These are phyloP conservation scores for Drosophila ogumai DNA, from an alignment of 1,140 invertebrate genomes.

Conservation along the genomic window DNA sequence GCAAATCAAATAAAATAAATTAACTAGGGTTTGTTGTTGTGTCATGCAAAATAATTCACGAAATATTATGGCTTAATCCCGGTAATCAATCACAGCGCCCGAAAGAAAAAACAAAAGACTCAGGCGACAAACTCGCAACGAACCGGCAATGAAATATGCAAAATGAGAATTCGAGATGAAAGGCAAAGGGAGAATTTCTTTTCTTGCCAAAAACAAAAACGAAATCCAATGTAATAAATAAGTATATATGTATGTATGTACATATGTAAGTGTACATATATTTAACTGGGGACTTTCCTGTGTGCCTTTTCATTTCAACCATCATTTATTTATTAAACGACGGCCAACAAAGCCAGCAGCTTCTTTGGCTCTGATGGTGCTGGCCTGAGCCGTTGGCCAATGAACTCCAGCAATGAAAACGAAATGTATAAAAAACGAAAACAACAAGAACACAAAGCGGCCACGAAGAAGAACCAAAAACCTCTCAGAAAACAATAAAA, in stretches of 20 bases:
- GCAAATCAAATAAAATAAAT: constrained; percentile 48
- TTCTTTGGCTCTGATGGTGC: constrained; percentile 30
- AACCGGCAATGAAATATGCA: constrained; percentile 16
- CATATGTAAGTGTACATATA: neutral
- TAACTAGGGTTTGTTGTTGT: constrained; percentile 51
- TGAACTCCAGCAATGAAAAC: constrained; percentile 83
- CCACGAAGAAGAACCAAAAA: constrained; percentile 61
- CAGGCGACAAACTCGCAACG: constrained; percentile 63
- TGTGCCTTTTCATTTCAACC: constrained; percentile 51
- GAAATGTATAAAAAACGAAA: constrained; percentile 81
- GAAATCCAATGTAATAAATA: constrained; percentile 53
- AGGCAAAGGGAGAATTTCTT: constrained; percentile 49
- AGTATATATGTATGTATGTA: constrained; percentile 1
- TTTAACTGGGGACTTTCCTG: constrained; percentile 19
- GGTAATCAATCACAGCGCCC: constrained; percentile 69
- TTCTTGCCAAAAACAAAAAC: constrained; percentile 37
- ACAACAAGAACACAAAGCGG: constrained; percentile 70
- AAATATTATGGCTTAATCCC: constrained; percentile 68
- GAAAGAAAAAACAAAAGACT: constrained; percentile 67
- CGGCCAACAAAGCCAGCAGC: constrained; percentile 34
- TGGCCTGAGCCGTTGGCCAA: constrained; percentile 50
- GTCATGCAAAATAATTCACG: constrained; percentile 79
- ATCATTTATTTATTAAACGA: constrained; percentile 71
- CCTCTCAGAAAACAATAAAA: constrained; percentile 35
- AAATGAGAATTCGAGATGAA: constrained; percentile 25